Evolutionary conservation across 2,888 invertebrate genomes (phyloP).

Genomic region (Nomada ferruginata): DNA sequence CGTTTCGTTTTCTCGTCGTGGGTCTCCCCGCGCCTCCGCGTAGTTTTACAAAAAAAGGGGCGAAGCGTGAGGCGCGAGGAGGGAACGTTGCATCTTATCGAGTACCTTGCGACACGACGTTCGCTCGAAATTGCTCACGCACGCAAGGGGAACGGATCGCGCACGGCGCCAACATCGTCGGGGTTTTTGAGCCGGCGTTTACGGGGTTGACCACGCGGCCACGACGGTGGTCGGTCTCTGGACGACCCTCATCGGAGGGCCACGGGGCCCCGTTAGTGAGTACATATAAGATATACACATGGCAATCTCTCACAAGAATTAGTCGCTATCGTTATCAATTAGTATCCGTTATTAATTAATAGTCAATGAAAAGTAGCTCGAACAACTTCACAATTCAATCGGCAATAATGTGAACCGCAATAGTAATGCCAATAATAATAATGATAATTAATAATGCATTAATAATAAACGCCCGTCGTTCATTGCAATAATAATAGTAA

Average conservation of each 20-base stretch:
- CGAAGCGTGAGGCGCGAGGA: constrained; percentile 70
- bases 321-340: constrained; percentile 83
- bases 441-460: constrained; percentile 61
- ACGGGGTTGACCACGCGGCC: constrained; percentile 77
- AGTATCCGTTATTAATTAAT: constrained; percentile 82
- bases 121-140: constrained; percentile 35
- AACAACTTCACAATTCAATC: constrained; percentile 75
- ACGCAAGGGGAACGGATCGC: constrained; percentile 46
- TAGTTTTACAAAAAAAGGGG: constrained; percentile 75
- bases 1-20: constrained; percentile 32
- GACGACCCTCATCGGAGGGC: constrained; percentile 66
- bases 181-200: constrained; percentile 80
- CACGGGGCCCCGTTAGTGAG: constrained; percentile 81
- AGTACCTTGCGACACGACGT: constrained; percentile 44
- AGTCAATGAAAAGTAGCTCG: constrained; percentile 79
- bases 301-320: constrained; percentile 84
- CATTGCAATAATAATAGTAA: constrained; percentile 57
- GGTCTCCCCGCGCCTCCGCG: constrained; percentile 72
- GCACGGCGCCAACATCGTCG: constrained; percentile 75
- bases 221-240: constrained; percentile 50
- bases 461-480: constrained; percentile 17
- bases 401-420: constrained; percentile 67
- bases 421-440: constrained; percentile 53
- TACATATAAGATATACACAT: constrained; percentile 84
- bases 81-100: constrained; percentile 41